A percentile compares a stretch with the other conserved stretches of the same genome.
Conservation (phyloP, 1,140 invertebrate species). For the Drosophila fuyamai region DNA sequence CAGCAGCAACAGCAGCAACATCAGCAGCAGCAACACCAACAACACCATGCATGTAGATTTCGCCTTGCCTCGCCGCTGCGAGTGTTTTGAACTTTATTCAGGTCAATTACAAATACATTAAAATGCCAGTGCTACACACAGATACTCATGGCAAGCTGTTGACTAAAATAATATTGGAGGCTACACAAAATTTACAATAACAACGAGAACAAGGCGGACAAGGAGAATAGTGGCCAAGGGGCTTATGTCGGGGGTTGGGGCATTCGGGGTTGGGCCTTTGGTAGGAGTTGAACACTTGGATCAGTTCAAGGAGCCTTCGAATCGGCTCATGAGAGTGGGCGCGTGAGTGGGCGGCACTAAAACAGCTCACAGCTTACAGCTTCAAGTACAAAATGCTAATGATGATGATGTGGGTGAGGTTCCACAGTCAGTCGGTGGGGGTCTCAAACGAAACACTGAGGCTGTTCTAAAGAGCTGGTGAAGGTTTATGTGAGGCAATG, state of each 20-base stretch:
- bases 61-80: constrained; percentile 69
- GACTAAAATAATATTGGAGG: constrained; percentile 83
- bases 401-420: constrained; percentile 35
- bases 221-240: constrained; percentile 30
- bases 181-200: constrained; percentile 62
- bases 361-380: constrained; percentile 19
- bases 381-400: constrained; percentile 69
- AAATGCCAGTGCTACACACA: constrained; percentile 74
- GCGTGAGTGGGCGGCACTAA: constrained; percentile 31
- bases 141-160: constrained; percentile 53
- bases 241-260: neutral
- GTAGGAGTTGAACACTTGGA: constrained; percentile 22
- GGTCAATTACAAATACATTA: constrained; percentile 84
- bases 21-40: constrained; percentile 13
- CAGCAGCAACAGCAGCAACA: constrained; percentile 17
- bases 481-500: constrained; percentile 3
- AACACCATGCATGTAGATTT: constrained; percentile 76
- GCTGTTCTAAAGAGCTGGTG: neutral
- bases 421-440: neutral
- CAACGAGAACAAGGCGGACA: constrained; percentile 49
- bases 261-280: constrained; percentile 21
- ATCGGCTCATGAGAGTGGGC: constrained; percentile 9
- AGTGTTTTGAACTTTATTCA: constrained; percentile 84
- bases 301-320: constrained; percentile 58
- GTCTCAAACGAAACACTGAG: neutral